These are phyloP conservation scores for Pao palembangensis DNA, from an alignment of 2,113 vertebrate genomes.

Conservation along the genomic window DNA sequence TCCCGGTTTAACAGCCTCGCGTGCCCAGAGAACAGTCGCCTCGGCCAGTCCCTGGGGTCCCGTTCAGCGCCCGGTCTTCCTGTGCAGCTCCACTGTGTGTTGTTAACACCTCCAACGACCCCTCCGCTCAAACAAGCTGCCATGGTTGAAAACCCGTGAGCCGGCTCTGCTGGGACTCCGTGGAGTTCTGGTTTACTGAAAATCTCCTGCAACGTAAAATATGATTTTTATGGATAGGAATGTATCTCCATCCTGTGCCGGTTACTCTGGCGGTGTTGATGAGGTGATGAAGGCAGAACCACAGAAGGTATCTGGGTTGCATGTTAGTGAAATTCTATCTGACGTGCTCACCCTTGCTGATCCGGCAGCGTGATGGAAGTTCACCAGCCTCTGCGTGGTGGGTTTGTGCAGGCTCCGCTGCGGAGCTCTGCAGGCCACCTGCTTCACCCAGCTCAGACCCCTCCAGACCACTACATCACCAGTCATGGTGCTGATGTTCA, in stretches of 20 bases:
- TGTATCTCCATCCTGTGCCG: too few relatives aligned
- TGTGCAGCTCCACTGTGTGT: background rate
- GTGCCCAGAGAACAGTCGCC: slow-evolving; percentile 64
- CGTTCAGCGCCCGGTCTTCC: background rate
- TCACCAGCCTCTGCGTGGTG: slow-evolving; percentile 28
- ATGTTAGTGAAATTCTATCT: slow-evolving; percentile 29
- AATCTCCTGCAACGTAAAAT: background rate
- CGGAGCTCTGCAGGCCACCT: slow-evolving; percentile 30
- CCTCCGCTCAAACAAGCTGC: slow-evolving; percentile 21
- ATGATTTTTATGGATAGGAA: too few relatives aligned
- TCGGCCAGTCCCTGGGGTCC: slow-evolving; percentile 17
- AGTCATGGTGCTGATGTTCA: slow-evolving; percentile 43
- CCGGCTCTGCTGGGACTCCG: slow-evolving; percentile 18
- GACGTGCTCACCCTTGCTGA: slow-evolving; percentile 34
- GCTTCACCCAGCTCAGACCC: slow-evolving; percentile 53
- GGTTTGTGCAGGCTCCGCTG: background rate
- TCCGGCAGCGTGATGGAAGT: slow-evolving; percentile 29
- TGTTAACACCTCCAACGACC: background rate
- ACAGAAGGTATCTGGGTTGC: slow-evolving; percentile 11
- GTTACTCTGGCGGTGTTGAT: slow-evolving; percentile 8
- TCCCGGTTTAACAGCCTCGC: slow-evolving; percentile 80
- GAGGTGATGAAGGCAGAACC: slow-evolving; percentile 11
- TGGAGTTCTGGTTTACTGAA: background rate
- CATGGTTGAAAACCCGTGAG: slow-evolving; percentile 19
- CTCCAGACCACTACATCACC: slow-evolving; percentile 59